Percentiles rank a stretch among this genome's conserved stretches.
Evolutionary conservation across 2,797 vertebrate species (phyloP).

Genomic region (Crocidura indochinensis): DNA sequence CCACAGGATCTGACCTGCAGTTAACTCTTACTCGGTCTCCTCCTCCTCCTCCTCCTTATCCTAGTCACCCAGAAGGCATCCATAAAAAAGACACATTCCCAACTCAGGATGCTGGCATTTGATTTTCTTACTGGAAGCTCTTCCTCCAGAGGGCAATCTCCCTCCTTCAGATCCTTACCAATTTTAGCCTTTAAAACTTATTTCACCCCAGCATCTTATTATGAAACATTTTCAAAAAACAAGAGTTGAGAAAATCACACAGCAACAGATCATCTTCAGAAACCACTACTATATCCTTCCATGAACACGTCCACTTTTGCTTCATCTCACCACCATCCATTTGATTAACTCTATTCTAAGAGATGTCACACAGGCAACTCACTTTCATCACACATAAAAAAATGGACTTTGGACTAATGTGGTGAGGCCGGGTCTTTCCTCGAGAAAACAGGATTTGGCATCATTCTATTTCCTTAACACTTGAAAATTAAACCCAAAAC

Average conservation of each 20-base stretch:
- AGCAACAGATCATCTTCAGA: not conserved
- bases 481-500: conserved; percentile 15
- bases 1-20: not conserved
- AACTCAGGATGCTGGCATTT: not conserved
- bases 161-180: conserved; percentile 4
- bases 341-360: too few relatives aligned
- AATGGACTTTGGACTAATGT: conserved; percentile 2
- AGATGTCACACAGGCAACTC: not conserved
- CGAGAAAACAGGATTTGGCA: conserved; percentile 44
- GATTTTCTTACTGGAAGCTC: not conserved
- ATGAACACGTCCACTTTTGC: not conserved
- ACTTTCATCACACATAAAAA: not conserved
- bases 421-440: conserved; percentile 15
- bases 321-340: not conserved
- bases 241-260: conserved; percentile 18
- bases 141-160: not conserved
- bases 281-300: not conserved
- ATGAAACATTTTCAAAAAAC: conserved; percentile 5
- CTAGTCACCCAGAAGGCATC: not conserved
- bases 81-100: not conserved
- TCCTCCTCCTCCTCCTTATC: too few relatives aligned
- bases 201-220: not conserved
- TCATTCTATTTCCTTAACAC: conserved; percentile 32
- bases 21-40: too few relatives aligned
- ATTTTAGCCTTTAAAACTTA: conserved; percentile 17